These are phyloP conservation scores for Microcebus tavaratra DNA, from an alignment of 2,113 vertebrate genomes.

Conservation along the genomic window DNA sequence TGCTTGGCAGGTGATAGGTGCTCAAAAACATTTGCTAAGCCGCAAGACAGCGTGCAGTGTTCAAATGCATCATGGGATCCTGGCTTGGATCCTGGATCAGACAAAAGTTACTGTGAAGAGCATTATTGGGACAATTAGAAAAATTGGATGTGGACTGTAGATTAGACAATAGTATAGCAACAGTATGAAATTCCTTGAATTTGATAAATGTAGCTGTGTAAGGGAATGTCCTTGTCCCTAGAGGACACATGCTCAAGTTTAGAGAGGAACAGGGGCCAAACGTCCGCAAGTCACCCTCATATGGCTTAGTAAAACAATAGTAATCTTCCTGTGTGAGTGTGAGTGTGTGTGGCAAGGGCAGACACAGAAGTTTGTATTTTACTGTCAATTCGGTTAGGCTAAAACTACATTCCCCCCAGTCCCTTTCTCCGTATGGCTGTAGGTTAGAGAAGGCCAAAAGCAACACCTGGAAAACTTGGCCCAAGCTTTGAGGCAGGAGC, in stretches of 20 bases:
- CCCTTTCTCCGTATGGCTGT: neutral
- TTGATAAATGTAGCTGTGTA: neutral
- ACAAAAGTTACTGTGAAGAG: no score
- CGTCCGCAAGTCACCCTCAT: neutral
- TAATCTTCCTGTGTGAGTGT: neutral
- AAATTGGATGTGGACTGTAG: neutral
- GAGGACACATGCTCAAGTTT: neutral
- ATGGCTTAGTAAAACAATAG: neutral
- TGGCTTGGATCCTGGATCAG: neutral
- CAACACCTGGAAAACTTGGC: no score
- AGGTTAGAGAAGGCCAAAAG: neutral
- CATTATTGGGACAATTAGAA: neutral
- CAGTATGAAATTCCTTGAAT: neutral
- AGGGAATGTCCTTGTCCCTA: neutral
- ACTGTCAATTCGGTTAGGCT: neutral
- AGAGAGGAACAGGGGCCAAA: neutral
- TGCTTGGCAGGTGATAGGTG: neutral
- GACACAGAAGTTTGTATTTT: neutral
- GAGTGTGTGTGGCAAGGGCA: neutral
- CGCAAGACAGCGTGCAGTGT: no score
- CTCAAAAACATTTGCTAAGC: neutral
- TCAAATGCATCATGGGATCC: no score
- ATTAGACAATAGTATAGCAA: neutral
- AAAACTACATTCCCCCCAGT: neutral
- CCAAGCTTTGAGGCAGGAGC: neutral